Evolutionary conservation across 2,797 vertebrate species (phyloP).

Genomic region (Poeciliopsis gracilis): DNA sequence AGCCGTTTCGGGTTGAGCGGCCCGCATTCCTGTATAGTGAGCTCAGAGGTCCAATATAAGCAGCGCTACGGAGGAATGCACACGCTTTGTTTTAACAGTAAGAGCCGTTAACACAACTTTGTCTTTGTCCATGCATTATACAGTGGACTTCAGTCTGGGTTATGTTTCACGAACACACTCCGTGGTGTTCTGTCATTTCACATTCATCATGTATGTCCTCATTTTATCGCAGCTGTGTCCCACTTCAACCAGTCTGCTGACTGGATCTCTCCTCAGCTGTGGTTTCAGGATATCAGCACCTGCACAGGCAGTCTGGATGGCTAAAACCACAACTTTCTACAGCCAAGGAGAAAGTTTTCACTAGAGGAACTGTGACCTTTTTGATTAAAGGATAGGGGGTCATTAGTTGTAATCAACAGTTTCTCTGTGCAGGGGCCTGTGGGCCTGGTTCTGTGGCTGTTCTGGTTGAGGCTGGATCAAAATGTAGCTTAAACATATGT

Average conservation of each 20-base stretch:
- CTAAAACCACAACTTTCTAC: slow-evolving; percentile 28
- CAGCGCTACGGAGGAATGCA: slow-evolving; percentile 50
- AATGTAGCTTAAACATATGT: background rate
- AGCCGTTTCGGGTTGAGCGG: slow-evolving; percentile 49
- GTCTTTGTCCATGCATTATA: slow-evolving; percentile 5
- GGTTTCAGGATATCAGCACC: slow-evolving; percentile 55
- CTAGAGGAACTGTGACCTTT: slow-evolving; percentile 2
- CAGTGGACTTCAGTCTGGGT: background rate
- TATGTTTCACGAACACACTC: background rate
- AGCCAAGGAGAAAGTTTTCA: background rate
- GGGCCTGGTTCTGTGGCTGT: background rate
- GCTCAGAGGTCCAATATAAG: slow-evolving; percentile 61
- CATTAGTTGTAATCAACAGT: background rate
- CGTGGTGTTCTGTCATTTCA: background rate
- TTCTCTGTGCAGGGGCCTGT: background rate
- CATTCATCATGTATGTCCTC: background rate
- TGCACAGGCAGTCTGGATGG: slow-evolving; percentile 28
- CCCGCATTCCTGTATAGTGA: slow-evolving; percentile 68
- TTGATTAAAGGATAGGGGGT: background rate
- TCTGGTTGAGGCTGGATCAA: slow-evolving; percentile 6
- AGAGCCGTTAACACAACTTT: slow-evolving; percentile 14
- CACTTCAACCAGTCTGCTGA: slow-evolving; percentile 7
- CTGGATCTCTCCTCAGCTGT: slow-evolving; percentile 31
- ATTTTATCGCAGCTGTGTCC: slow-evolving; percentile 1
- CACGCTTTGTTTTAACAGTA: slow-evolving; percentile 35